phyloP scores from a whole-genome alignment of 2,888 invertebrate genomes.

The Cotesia congregata region DNA sequence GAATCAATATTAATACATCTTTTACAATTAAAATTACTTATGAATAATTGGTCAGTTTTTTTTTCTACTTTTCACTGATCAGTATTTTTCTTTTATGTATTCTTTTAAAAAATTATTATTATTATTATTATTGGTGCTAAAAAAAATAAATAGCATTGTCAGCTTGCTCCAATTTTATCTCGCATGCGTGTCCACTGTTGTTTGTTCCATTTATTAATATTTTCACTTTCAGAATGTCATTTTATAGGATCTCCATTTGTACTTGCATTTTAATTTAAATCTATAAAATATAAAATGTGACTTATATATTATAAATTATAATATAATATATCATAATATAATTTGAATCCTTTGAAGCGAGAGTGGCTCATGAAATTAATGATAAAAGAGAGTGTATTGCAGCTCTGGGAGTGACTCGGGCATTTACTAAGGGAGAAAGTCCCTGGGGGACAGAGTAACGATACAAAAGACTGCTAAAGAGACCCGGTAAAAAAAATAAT shows the following conservation, averaged over 20 bases:
- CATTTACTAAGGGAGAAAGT: slow-evolving; percentile 13
- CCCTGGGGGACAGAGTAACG: slow-evolving; percentile 18
- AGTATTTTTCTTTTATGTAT: too few species aligned
- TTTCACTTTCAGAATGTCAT: slow-evolving; percentile 8
- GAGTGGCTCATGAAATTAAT: slow-evolving; percentile 29
- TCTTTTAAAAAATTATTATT: too few species aligned
- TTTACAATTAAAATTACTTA: too few species aligned
- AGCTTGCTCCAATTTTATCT: not conserved
- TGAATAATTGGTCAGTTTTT: too few species aligned
- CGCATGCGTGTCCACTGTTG: not conserved
- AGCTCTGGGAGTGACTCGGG: slow-evolving; percentile 14
- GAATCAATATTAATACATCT: too few species aligned
- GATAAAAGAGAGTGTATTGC: slow-evolving; percentile 11
- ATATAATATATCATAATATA: not conserved
- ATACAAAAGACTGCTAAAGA: slow-evolving; percentile 8
- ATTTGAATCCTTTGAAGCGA: not conserved
- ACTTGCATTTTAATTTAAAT: not conserved
- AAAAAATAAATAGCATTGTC: not conserved
- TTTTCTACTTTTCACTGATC: too few species aligned
- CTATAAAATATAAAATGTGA: too few species aligned
- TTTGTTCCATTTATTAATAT: slow-evolving; percentile 3
- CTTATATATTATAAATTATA: too few species aligned
- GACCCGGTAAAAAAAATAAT: slow-evolving; percentile 18
- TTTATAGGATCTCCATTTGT: not conserved
- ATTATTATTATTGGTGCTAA: not conserved